Evolutionary conservation across 2,888 invertebrate species (phyloP).

Genomic region (Stictocephala bisonia): DNA sequence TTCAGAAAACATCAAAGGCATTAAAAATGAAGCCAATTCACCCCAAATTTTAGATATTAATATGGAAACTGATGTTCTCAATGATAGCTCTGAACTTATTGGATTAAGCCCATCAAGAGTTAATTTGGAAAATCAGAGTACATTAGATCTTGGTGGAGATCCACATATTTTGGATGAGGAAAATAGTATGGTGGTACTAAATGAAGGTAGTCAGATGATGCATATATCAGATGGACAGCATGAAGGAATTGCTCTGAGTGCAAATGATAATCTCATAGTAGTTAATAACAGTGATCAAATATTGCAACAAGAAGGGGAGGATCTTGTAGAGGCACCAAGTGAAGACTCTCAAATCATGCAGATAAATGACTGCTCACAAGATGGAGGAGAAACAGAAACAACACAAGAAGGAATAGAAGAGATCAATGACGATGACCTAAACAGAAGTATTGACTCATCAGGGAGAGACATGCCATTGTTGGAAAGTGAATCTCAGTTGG

Average conservation of each 20-base stretch:
- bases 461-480: constrained; percentile 26
- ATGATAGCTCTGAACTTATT: constrained; percentile 18
- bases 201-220: constrained; percentile 10
- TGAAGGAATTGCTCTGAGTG: background rate
- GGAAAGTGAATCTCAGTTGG: constrained; percentile 48
- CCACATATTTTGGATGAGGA: constrained; percentile 1
- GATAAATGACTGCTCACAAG: constrained; percentile 6
- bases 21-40: constrained; percentile 14
- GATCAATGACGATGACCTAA: background rate
- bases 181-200: constrained; percentile 15
- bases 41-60: constrained; percentile 9
- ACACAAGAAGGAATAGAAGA: background rate
- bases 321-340: constrained; percentile 1
- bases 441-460: background rate
- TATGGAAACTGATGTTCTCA: constrained; percentile 18
- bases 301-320: background rate
- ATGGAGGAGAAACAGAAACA: background rate
- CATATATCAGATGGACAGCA: background rate
- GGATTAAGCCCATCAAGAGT: background rate
- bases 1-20: background rate
- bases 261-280: constrained; percentile 14
- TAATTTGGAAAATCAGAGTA: constrained; percentile 1
- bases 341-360: constrained; percentile 29
- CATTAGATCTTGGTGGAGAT: constrained; percentile 15
- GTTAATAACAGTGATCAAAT: background rate